Evolutionary conservation across 2,797 vertebrate genomes (phyloP), one percentile per base, ranked within the genome.

Genomic region (Percopsis omiscomaycus): DNA sequence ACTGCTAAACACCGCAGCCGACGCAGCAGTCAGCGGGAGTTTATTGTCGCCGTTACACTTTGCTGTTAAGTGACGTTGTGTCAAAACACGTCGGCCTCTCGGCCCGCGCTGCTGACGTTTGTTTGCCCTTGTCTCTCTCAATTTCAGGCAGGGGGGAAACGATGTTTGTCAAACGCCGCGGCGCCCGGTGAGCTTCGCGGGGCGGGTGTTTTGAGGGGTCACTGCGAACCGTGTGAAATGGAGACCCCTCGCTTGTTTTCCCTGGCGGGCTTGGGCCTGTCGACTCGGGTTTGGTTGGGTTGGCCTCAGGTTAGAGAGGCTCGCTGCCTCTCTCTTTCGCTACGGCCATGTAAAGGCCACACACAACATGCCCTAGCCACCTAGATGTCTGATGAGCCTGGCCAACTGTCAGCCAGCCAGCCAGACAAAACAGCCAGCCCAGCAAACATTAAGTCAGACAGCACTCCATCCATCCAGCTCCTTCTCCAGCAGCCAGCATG

Each of bases 31-130:
- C 73, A 49, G 74, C 79, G 64, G 73, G 76, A 79, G 83, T 86
- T 86, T 86, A 87, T 85, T 86, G 87, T 87, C 78, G 14, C 84
- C 53, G 78, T 89, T 81, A 82, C 85, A 87, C 80, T 88, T 86
- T 84, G 75, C 87, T 60, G 76, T 80, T 85, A 87, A 85, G 83
- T 86, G 86, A 91, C 87, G 82, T 80, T 63, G 76, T 88, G 88
- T 91, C 88, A 89, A 91, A 92, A 91, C 83, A 91, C 15, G 32
- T 79, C 65, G 27, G 60, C 75, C 58, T 69, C 53, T 59, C 49
- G 49, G 66, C 69, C 68, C 59, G 1, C 10, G 69, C 69, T 54
- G 32, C 71, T 75, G 13, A 2, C 50, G 66, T 89, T 89, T 89
- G 84, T 90, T 91, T 89, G 87, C 75, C 68, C 85, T 70, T 79